phyloP scores from a whole-genome alignment of 2,888 invertebrate species.

The Xestia c-nigrum region DNA sequence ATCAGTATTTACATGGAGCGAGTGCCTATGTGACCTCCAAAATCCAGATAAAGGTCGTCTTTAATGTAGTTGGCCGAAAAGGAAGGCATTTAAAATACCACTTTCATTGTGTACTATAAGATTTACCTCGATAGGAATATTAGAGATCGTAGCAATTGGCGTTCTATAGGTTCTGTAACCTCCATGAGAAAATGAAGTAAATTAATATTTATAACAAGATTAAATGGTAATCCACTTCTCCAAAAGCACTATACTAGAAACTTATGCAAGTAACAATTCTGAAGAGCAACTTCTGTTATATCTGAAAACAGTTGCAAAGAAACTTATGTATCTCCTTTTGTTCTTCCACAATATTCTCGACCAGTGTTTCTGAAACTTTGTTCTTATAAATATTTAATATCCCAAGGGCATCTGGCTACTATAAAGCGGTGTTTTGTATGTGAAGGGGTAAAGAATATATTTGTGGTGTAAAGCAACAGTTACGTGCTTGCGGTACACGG shows the following conservation, averaged over 20 bases:
- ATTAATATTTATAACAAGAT: neutral
- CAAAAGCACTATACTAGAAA: neutral
- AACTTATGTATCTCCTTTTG: conserved; percentile 11
- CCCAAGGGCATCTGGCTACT: conserved; percentile 40
- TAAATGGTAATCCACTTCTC: neutral
- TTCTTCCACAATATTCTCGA: conserved; percentile 21
- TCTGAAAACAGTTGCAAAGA: conserved; percentile 19
- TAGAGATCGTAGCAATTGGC: too few relatives aligned
- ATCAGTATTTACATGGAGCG: neutral
- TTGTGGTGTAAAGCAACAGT: conserved; percentile 18
- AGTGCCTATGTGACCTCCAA: neutral
- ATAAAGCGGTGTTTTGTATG: conserved; percentile 38
- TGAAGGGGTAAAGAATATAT: conserved; percentile 34
- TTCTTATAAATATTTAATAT: conserved; percentile 48
- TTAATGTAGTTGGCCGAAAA: neutral
- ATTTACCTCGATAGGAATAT: too few relatives aligned
- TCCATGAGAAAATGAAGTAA: too few relatives aligned
- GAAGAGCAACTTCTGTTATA: conserved; percentile 22
- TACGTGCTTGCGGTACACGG: conserved; percentile 11
- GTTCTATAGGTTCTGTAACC: too few relatives aligned
- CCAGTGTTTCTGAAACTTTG: conserved; percentile 32
- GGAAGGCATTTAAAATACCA: neutral
- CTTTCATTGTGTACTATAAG: neutral
- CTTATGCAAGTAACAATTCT: neutral
- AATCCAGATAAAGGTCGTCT: neutral